Evolutionary conservation across 1,140 invertebrate species (phyloP).

Genomic region (Harpegnathos saltator): DNA sequence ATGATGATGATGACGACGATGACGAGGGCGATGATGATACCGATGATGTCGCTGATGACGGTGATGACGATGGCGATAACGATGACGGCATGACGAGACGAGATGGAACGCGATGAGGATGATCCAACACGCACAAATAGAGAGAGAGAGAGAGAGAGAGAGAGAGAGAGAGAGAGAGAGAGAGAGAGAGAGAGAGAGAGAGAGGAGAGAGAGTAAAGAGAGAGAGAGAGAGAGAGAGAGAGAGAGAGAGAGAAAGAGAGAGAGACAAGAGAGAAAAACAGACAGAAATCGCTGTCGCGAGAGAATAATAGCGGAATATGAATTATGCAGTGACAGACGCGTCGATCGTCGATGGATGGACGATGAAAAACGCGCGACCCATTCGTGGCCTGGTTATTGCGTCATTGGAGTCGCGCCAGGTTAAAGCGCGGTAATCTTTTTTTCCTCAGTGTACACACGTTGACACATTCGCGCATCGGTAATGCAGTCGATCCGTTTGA

Average conservation of each 20-base stretch:
- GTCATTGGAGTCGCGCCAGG: background rate
- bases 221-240: background rate
- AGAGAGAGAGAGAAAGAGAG: no score
- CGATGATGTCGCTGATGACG: background rate
- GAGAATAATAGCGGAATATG: background rate
- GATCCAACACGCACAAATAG: background rate
- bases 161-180: background rate
- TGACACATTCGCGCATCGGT: background rate
- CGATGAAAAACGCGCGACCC: background rate
- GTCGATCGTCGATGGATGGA: background rate
- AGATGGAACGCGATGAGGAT: background rate
- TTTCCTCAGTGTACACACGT: constrained; percentile 3
- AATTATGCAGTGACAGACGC: background rate
- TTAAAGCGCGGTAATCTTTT: background rate
- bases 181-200: background rate
- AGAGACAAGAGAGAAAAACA: background rate
- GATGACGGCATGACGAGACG: constrained; percentile 1
- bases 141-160: background rate
- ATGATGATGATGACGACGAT: constrained; percentile 11
- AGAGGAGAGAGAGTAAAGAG: no score
- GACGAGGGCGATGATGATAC: constrained; percentile 38
- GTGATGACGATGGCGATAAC: background rate
- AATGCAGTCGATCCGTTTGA: background rate
- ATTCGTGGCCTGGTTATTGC: background rate
- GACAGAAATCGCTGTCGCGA: background rate